phyloP scores from a whole-genome alignment of 2,797 vertebrate species.

The Sibirionetta formosa region DNA sequence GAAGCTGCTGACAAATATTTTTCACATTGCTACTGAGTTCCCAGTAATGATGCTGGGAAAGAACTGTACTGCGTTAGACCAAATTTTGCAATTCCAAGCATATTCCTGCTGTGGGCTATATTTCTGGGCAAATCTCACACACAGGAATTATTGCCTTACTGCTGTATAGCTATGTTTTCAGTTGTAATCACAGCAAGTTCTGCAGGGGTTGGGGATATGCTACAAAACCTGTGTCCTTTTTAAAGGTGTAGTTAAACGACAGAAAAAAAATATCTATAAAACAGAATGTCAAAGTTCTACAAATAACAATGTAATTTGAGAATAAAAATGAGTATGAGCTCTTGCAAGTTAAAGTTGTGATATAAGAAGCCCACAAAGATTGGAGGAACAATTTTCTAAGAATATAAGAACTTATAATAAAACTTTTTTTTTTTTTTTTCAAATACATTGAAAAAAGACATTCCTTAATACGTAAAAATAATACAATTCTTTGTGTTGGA shows the following conservation, averaged over 20 bases:
- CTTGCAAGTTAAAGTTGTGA: neutral
- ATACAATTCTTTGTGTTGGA: neutral
- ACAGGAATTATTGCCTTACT: neutral
- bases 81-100: neutral
- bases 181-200: neutral
- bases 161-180: neutral
- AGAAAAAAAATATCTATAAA: neutral
- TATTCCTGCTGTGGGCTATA: rapidly evolving
- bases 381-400: neutral
- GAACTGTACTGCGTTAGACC: neutral
- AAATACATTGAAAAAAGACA: neutral
- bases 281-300: neutral
- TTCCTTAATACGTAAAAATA: neutral
- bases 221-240: neutral
- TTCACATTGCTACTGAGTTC: neutral
- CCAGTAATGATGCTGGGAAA: neutral
- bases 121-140: neutral
- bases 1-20: neutral
- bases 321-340: neutral
- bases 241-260: neutral
- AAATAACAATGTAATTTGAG: neutral
- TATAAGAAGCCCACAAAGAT: neutral
- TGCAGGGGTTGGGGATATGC: neutral
- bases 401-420: neutral
- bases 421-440: neutral